Evolutionary conservation across 2,113 vertebrate genomes (phyloP), one percentile per base, ranked within the genome.

Genomic region (Notothenia rossii): DNA sequence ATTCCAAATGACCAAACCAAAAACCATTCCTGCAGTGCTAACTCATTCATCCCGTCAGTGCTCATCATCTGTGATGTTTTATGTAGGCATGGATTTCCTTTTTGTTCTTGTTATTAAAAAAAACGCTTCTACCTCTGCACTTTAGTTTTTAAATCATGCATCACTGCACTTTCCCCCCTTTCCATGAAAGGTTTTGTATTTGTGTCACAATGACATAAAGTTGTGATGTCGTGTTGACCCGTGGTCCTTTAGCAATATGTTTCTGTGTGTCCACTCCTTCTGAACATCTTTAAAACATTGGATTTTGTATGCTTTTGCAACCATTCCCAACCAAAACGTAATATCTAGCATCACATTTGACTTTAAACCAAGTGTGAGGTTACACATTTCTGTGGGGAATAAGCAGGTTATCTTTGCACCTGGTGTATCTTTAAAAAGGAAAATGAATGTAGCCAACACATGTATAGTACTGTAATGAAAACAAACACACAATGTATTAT

Each of bases 151-250:
- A 20, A 73, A 66, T 71, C 79, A 72, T 54, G 63, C 56, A 82
- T 85, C 49, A 56, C 56, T 86, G 84, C 67, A 77, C 72, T 83
- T 72, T 81, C 13, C 59, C 54, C 69, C 83, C 91, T 94, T 93
- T 93, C 90, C 56, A 60, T 86, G 90, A 94, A 92, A 93, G 93
- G 90, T 69, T 85, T 75, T 79, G 46, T 81, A 75, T 61, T 50
- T 85, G 70, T 93, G 90, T 93, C 92, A 91, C 75, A 88, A n/a
- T 91, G 92, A 91, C 89, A 91, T 85, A 63, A 84, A 79, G 22
- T 69, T 61, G 55, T 79, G 62, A 86, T 81, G 81, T 84, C 43
- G 50, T 80, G 63, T 75, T 74, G 14, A 61, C 33, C 45, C 20
- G 71, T 85, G 33, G 14, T 55, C 65, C 69, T 77, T 45, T 14